Conservation (phyloP, 2,113 vertebrate genomes). For the Oryzias melastigma region DNA sequence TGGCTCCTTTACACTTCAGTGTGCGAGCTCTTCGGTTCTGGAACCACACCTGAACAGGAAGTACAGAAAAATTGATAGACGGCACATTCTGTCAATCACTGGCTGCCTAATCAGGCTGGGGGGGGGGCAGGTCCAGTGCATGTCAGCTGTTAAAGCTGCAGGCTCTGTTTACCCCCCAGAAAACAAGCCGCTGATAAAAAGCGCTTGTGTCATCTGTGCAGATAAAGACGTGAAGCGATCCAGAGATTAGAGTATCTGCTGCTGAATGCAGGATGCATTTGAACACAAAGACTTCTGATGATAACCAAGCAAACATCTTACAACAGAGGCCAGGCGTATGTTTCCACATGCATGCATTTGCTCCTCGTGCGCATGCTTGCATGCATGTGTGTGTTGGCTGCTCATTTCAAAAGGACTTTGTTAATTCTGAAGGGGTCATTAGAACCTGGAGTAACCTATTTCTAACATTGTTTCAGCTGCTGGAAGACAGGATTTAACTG, state of each 20-base stretch:
- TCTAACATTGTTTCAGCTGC: too few relatives aligned
- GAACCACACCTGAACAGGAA: constrained; percentile 77
- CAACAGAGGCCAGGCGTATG: not conserved
- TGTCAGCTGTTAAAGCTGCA: constrained; percentile 38
- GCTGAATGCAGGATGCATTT: constrained; percentile 44
- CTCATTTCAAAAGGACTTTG: too few relatives aligned
- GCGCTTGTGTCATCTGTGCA: constrained; percentile 46
- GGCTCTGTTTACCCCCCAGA: constrained; percentile 29
- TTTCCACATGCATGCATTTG: not conserved
- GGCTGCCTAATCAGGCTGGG: constrained; percentile 17
- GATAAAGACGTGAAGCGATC: constrained; percentile 48
- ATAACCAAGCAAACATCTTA: not conserved
- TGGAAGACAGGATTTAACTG: too few relatives aligned
- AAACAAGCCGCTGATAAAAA: constrained; percentile 63
- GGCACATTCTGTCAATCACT: constrained; percentile 63
- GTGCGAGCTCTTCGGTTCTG: constrained; percentile 79
- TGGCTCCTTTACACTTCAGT: constrained; percentile 71
- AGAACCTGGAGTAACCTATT: too few relatives aligned
- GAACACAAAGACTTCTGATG: constrained; percentile 41
- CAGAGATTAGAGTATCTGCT: constrained; percentile 44
- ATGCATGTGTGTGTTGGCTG: not conserved
- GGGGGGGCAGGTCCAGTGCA: constrained; percentile 15
- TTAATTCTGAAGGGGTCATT: too few relatives aligned
- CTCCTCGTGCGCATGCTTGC: not conserved
- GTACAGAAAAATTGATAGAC: constrained; percentile 21